Evolutionary conservation across 2,888 invertebrate genomes (phyloP).

Genomic region (Amorpha juglandis): DNA sequence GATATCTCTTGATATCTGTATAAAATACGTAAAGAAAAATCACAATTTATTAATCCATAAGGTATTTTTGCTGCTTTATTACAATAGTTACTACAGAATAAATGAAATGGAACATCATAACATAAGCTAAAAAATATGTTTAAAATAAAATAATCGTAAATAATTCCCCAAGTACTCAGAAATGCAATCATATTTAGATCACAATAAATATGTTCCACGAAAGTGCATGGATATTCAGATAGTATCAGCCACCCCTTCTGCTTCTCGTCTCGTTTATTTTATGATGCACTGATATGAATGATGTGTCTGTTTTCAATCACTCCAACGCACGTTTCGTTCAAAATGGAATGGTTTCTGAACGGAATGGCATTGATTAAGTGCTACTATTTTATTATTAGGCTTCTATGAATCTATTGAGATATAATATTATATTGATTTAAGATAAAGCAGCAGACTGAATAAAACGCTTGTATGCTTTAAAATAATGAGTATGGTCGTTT

Average conservation of each 20-base stretch:
- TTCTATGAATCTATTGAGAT: background rate
- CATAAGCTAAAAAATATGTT: no score
- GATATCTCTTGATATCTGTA: no score
- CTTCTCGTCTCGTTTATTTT: conserved; percentile 26
- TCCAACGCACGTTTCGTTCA: background rate
- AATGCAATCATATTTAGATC: background rate
- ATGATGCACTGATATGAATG: conserved; percentile 13
- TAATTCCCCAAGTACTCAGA: background rate
- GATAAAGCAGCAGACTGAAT: background rate
- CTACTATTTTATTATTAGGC: background rate
- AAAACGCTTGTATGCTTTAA: no score
- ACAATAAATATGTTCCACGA: background rate
- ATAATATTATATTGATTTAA: background rate
- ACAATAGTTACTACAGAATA: no score
- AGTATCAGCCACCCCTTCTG: conserved; percentile 20
- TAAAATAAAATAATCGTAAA: no score
- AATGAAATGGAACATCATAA: no score
- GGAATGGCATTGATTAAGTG: conserved; percentile 11
- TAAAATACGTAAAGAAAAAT: no score
- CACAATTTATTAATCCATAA: no score
- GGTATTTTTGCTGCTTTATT: no score
- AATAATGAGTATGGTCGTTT: no score
- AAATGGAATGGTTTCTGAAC: background rate
- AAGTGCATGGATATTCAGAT: conserved; percentile 2
- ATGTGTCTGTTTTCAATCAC: conserved; percentile 25